phyloP scores from a whole-genome alignment of 2,113 vertebrate species.

The Sinocyclocheilus anophthalmus region DNA sequence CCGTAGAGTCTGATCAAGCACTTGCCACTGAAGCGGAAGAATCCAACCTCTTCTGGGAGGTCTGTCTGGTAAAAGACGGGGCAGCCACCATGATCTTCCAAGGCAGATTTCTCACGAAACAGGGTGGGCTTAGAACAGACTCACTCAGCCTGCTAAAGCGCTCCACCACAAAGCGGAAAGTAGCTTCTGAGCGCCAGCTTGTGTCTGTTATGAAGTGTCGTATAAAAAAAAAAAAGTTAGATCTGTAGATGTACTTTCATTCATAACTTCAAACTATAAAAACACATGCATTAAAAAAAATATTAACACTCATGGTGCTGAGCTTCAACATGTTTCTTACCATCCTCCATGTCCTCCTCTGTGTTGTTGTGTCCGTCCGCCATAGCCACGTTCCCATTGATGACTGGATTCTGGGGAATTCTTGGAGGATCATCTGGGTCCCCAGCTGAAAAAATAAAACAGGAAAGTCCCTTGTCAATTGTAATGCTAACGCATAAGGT shows the following conservation, averaged over 20 bases:
- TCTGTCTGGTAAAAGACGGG: conserved; percentile 94
- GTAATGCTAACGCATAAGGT: no score
- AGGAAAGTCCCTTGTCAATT: neutral
- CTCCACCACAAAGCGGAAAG: conserved; percentile 96
- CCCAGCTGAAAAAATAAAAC: conserved; percentile 79
- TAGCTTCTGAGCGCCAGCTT: conserved; percentile 98
- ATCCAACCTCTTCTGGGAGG: conserved; percentile 98
- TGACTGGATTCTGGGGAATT: conserved; percentile 96
- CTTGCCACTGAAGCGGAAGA: conserved; percentile 99
- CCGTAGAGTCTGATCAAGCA: conserved; percentile 99
- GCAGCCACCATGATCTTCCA: conserved; percentile 99
- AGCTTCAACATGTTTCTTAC: conserved; percentile 71
- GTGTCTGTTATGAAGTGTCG: conserved; percentile 80
- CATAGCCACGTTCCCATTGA: conserved; percentile 98
- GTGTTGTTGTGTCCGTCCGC: conserved; percentile 95
- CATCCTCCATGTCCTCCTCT: conserved; percentile 99
- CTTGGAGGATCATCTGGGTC: conserved; percentile 97
- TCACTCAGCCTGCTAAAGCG: conserved; percentile 96
- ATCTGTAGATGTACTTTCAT: neutral
- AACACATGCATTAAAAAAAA: no score
- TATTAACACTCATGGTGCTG: neutral
- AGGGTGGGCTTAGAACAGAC: conserved; percentile 96
- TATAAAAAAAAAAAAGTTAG: neutral
- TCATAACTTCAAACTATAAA: neutral
- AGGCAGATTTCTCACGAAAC: conserved; percentile 95